Evolutionary conservation across 2,797 vertebrate species (phyloP).

Genomic region (Mus caroli): DNA sequence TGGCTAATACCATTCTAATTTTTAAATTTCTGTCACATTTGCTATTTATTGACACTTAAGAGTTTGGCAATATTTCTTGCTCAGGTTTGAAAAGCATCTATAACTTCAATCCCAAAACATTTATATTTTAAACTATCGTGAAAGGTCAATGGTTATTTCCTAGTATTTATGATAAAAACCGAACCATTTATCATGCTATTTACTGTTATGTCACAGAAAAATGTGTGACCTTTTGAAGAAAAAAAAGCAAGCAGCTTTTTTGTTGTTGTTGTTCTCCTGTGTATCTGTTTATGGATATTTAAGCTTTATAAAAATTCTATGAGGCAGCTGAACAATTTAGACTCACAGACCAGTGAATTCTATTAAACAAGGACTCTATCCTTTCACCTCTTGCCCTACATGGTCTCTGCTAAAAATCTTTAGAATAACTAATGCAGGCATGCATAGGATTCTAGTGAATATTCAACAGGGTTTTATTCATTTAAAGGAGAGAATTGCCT

Average conservation of each 20-base stretch:
- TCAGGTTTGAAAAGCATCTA: conserved; percentile 69
- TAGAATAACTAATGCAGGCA: conserved; percentile 60
- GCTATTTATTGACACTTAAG: conserved; percentile 71
- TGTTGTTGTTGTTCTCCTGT: conserved; percentile 33
- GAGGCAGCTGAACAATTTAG: conserved; percentile 80
- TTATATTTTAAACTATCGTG: conserved; percentile 60
- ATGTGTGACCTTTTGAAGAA: conserved; percentile 76
- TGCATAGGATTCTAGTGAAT: conserved; percentile 60
- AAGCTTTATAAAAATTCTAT: conserved; percentile 81
- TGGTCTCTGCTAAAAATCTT: conserved; percentile 66
- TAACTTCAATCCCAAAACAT: conserved; percentile 69
- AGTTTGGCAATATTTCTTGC: conserved; percentile 66
- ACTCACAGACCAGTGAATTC: conserved; percentile 80
- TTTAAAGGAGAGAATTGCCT: conserved; percentile 69
- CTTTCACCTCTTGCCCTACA: conserved; percentile 74
- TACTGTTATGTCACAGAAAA: conserved; percentile 71
- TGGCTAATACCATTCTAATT: conserved; percentile 67
- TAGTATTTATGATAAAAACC: conserved; percentile 56
- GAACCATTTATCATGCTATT: conserved; percentile 70
- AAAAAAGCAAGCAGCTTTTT: conserved; percentile 68
- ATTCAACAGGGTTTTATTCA: conserved; percentile 63
- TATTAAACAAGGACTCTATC: conserved; percentile 60
- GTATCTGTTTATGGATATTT: conserved; percentile 79
- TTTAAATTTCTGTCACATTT: conserved; percentile 69
- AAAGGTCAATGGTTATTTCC: conserved; percentile 63